Evolutionary conservation across 92 coral and sea anemone genomes (phyloP).

Genomic region (Metridium senile): DNA sequence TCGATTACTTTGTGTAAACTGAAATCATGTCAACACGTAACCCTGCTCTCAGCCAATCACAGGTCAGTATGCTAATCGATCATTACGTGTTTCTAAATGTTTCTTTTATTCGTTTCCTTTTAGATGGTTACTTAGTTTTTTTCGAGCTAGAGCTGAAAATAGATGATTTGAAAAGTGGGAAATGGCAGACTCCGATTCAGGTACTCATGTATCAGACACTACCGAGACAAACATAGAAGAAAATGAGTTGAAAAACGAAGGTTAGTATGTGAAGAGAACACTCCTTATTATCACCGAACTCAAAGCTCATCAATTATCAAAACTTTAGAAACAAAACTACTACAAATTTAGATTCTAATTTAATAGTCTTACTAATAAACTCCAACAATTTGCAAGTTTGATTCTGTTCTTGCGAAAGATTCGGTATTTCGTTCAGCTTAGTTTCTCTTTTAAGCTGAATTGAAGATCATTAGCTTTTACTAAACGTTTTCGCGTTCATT

Average conservation of each 20-base stretch:
- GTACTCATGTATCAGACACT: conserved; percentile 81
- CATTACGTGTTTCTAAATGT: not conserved
- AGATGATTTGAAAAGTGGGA: not conserved
- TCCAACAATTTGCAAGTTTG: not conserved
- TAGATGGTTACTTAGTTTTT: not conserved
- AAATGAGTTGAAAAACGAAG: conserved; percentile 67
- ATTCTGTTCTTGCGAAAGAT: not conserved
- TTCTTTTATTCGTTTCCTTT: not conserved
- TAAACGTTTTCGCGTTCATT: not conserved
- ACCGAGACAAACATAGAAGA: conserved; percentile 71
- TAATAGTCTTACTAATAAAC: not conserved
- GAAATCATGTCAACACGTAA: conserved; percentile 9
- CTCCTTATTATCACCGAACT: not conserved
- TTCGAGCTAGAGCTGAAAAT: not conserved
- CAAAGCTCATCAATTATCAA: conserved; percentile 33
- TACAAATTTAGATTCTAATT: not conserved
- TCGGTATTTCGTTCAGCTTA: not conserved
- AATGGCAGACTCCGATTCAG: conserved; percentile 92
- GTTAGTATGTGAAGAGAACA: conserved; percentile 22
- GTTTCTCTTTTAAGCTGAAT: not conserved
- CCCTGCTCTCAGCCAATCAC: not conserved
- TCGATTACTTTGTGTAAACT: conserved; percentile 16
- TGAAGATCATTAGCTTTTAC: not conserved
- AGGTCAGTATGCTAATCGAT: not conserved
- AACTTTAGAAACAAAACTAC: not conserved